Percentiles rank a stretch among this genome's conserved stretches.
Conservation (phyloP, 2,113 vertebrate genomes). For the Notarius lentiginosus region DNA sequence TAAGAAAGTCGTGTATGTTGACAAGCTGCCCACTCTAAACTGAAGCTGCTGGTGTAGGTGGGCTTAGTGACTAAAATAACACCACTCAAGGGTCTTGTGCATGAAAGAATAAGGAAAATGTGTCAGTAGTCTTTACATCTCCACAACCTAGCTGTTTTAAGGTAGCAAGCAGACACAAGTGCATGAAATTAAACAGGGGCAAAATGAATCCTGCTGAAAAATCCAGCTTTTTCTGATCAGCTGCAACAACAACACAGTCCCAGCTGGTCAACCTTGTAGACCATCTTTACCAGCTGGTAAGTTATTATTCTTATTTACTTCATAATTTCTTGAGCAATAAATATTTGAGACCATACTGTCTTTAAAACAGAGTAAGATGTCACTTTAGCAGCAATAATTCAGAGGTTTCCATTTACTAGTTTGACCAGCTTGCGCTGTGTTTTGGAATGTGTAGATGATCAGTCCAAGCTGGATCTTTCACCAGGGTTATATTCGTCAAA, state of each 20-base stretch:
- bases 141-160: background rate
- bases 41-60: constrained; percentile 65
- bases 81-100: constrained; percentile 38
- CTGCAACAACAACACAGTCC: background rate
- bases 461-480: background rate
- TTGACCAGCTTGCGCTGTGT: background rate
- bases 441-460: background rate
- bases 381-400: background rate
- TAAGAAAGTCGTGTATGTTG: constrained; percentile 57
- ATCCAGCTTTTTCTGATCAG: background rate
- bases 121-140: background rate
- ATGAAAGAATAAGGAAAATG: background rate
- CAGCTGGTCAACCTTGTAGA: background rate
- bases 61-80: constrained; percentile 60
- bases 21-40: constrained; percentile 58
- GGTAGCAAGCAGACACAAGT: background rate
- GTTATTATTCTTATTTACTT: background rate
- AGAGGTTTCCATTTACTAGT: background rate
- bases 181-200: background rate
- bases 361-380: background rate
- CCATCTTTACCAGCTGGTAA: background rate
- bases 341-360: background rate
- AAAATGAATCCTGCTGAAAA: background rate
- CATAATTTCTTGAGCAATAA: background rate
- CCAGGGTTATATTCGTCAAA: background rate